phyloP scores from a whole-genome alignment of 2,888 invertebrate species.

The Pristionchus fissidentatus region DNA sequence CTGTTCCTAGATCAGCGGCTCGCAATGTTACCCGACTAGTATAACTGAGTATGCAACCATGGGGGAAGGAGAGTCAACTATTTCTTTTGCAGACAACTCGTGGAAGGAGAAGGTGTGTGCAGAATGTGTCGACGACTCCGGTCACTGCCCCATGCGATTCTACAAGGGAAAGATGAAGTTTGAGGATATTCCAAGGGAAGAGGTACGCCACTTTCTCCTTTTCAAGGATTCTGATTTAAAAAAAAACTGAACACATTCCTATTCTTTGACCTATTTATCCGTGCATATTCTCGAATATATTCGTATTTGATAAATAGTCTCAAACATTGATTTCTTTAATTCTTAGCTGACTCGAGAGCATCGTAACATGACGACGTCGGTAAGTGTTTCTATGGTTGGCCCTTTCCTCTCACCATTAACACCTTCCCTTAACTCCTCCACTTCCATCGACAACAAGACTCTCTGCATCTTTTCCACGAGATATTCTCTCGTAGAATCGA shows the following conservation, averaged over 20 bases:
- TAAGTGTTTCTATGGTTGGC: slow-evolving; percentile 2
- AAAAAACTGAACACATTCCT: neutral
- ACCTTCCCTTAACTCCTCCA: neutral
- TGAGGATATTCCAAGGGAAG: slow-evolving; percentile 60
- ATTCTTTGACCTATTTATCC: too few species aligned
- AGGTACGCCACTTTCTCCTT: slow-evolving; percentile 43
- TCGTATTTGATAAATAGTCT: neutral
- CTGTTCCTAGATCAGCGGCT: too few species aligned
- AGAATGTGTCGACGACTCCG: slow-evolving; percentile 69
- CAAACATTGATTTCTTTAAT: neutral
- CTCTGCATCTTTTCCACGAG: slow-evolving; percentile 22
- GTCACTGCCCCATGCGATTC: slow-evolving; percentile 75
- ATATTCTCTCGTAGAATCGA: slow-evolving; percentile 28
- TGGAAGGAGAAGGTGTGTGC: slow-evolving; percentile 74
- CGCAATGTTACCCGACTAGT: too few species aligned
- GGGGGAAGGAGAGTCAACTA: too few species aligned
- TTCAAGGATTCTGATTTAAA: neutral
- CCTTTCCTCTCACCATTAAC: slow-evolving; percentile 7
- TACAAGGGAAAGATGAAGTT: slow-evolving; percentile 62
- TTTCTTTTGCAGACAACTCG: slow-evolving; percentile 69
- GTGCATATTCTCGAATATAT: neutral
- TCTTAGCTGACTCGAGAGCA: slow-evolving; percentile 18
- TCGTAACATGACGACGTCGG: slow-evolving; percentile 26
- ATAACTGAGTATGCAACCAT: too few species aligned
- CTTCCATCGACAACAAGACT: slow-evolving; percentile 30